A percentile compares a stretch with the other conserved stretches of the same genome.
Evolutionary conservation across 2,888 invertebrate genomes (phyloP).

Genomic region (Cerceris rybyensis): DNA sequence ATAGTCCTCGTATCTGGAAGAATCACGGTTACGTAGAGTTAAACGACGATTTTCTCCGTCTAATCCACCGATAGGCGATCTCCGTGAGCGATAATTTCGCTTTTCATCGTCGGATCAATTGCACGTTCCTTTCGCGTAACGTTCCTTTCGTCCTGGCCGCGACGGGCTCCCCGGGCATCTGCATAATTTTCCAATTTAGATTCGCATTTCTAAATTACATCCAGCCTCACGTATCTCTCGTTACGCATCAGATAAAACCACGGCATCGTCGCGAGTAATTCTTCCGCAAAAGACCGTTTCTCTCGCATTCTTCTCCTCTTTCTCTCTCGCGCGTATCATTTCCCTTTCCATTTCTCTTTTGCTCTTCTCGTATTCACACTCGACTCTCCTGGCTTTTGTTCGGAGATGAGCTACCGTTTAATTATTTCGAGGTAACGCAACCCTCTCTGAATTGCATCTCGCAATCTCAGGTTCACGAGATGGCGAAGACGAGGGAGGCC

Average conservation of each 20-base stretch:
- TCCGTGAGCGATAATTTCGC: slow-evolving; percentile 41
- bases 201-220: slow-evolving; percentile 56
- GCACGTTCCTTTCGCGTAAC: slow-evolving; percentile 16
- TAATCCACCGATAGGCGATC: slow-evolving; percentile 33
- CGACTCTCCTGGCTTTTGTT: not conserved
- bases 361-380: too few species aligned
- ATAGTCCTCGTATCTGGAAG: slow-evolving; percentile 14
- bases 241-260: slow-evolving; percentile 34
- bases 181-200: slow-evolving; percentile 58
- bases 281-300: slow-evolving; percentile 16
- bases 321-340: too few species aligned
- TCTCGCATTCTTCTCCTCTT: not conserved
- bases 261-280: slow-evolving; percentile 1
- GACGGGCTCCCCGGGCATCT: slow-evolving; percentile 5
- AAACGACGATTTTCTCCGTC: slow-evolving; percentile 34
- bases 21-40: slow-evolving; percentile 30
- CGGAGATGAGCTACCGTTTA: not conserved
- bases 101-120: slow-evolving; percentile 41
- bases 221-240: slow-evolving; percentile 22
- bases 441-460: not conserved
- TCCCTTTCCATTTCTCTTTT: too few species aligned
- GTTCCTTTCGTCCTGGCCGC: not conserved
- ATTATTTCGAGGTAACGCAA: not conserved
- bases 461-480: not conserved
- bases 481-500: not conserved